Evolutionary conservation across 1,140 invertebrate species (phyloP).

Genomic region (Brachionus sp.): DNA sequence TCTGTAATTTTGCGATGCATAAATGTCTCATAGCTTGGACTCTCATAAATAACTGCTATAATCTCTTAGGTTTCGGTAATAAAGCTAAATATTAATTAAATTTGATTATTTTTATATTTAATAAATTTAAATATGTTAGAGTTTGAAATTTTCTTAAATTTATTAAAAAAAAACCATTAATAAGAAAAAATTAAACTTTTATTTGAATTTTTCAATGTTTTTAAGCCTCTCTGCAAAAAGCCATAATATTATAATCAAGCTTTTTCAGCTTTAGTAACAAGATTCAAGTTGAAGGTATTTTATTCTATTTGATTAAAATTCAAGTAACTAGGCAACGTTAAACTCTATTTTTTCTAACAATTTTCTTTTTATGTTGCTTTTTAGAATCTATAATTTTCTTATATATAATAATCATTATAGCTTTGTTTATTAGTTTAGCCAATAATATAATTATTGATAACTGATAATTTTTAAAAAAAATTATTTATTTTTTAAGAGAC

Average conservation of each 20-base stretch:
- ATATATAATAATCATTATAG: constrained; percentile 40
- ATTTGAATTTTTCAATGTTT: not conserved
- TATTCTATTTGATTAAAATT: constrained; percentile 23
- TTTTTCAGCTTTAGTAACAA: constrained; percentile 21
- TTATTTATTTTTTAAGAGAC: not conserved
- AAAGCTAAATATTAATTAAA: no score
- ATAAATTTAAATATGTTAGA: no score
- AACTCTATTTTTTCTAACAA: constrained; percentile 24
- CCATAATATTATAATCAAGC: not conserved
- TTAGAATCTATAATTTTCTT: constrained; percentile 35
- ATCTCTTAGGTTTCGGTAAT: no score
- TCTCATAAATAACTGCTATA: no score
- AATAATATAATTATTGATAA: constrained; percentile 27
- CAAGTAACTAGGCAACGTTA: constrained; percentile 17
- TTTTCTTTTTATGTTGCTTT: constrained; percentile 28
- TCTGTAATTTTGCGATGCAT: no score
- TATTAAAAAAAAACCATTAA: no score
- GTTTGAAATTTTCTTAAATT: no score
- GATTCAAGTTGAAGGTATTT: constrained; percentile 30
- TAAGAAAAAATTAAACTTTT: not conserved
- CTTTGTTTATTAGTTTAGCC: constrained; percentile 2
- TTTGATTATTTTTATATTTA: no score
- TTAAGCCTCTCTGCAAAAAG: not conserved
- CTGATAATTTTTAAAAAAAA: not conserved
- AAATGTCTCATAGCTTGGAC: no score